Evolutionary conservation across 92 coral and sea anemone genomes (phyloP).

Genomic region (Chrysogorgia sp.): DNA sequence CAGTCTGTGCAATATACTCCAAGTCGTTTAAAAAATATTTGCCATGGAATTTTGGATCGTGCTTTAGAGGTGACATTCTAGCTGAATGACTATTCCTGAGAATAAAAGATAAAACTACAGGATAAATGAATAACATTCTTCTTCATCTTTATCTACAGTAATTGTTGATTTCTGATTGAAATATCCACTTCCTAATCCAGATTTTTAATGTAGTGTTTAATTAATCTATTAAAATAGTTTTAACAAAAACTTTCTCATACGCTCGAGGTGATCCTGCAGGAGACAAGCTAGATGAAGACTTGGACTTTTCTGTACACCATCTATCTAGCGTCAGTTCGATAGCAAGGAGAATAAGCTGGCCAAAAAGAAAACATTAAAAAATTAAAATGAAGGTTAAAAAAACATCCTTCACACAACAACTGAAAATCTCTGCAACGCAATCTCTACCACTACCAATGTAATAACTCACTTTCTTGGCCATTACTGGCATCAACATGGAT

Average conservation of each 20-base stretch:
- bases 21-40: conserved; percentile 40
- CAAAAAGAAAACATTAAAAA: background rate
- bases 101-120: background rate
- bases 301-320: conserved; percentile 89
- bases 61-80: conserved; percentile 29
- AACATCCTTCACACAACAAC: too few relatives aligned
- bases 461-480: too few relatives aligned
- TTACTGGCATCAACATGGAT: too few relatives aligned
- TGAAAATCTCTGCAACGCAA: too few relatives aligned
- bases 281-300: conserved; percentile 95
- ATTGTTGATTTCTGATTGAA: too few relatives aligned
- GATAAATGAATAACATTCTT: background rate
- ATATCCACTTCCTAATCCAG: background rate
- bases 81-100: conserved; percentile 25
- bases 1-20: conserved; percentile 31
- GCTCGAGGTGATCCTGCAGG: conserved; percentile 99
- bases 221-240: background rate
- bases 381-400: too few relatives aligned
- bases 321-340: conserved; percentile 88
- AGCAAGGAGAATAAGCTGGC: conserved; percentile 87
- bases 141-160: too few relatives aligned
- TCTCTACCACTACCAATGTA: too few relatives aligned
- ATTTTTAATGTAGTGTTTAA: too few relatives aligned
- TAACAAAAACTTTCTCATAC: conserved; percentile 48
- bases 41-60: conserved; percentile 26